A percentile compares a stretch with the other conserved stretches of the same genome.
phyloP scores from a whole-genome alignment of 1,140 invertebrate genomes.

The Radopholus similis region DNA sequence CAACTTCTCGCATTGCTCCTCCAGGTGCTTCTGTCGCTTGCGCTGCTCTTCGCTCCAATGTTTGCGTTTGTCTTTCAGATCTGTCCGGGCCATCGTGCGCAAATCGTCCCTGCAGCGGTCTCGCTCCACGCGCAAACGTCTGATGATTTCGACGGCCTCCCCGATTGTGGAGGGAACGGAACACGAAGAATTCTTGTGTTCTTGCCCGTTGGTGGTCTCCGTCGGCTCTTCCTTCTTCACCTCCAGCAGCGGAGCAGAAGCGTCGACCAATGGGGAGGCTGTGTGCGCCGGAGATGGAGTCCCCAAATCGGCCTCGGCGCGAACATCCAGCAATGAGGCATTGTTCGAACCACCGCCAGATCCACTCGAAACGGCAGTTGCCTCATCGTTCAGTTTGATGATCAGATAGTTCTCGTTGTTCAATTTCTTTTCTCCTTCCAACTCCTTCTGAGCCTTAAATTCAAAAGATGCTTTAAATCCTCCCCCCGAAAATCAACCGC shows the following conservation, averaged over 20 bases:
- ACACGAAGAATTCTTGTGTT: neutral
- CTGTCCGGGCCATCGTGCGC: slow-evolving; percentile 9
- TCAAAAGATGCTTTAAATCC: slow-evolving; percentile 6
- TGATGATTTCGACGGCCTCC: neutral
- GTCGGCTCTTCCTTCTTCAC: slow-evolving; percentile 13
- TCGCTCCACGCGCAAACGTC: slow-evolving; percentile 13
- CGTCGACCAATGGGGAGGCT: neutral
- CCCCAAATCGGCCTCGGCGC: neutral
- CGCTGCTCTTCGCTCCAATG: slow-evolving; percentile 34
- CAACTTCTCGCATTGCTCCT: slow-evolving; percentile 40
- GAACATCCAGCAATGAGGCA: neutral
- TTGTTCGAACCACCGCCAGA: neutral
- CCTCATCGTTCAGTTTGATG: slow-evolving; percentile 35
- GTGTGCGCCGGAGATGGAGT: neutral
- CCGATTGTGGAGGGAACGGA: neutral
- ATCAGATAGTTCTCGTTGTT: slow-evolving; percentile 37
- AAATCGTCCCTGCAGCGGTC: slow-evolving; percentile 26
- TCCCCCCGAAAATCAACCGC: neutral
- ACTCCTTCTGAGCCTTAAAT: slow-evolving; percentile 34
- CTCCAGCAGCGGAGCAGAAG: neutral
- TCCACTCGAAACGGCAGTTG: neutral
- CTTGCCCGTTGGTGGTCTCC: slow-evolving; percentile 6
- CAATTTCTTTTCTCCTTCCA: slow-evolving; percentile 33
- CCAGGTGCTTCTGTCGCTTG: slow-evolving; percentile 35
- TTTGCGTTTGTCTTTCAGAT: slow-evolving; percentile 35